Evolutionary conservation across 2,888 invertebrate species (phyloP).

Genomic region (Folsomia candida): DNA sequence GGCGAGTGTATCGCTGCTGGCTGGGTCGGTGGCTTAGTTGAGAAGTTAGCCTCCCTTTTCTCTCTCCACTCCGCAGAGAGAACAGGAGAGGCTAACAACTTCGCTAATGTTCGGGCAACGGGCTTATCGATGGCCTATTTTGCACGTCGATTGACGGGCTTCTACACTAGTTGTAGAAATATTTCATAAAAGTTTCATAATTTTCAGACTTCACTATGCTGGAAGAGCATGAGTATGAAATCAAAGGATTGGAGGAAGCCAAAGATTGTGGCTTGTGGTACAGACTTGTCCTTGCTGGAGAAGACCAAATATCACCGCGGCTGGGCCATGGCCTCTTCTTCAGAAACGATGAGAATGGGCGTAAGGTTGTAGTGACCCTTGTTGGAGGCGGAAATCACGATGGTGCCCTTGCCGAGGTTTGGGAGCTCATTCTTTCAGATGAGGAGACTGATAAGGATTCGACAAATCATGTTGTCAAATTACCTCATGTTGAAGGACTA

Average conservation of each 20-base stretch:
- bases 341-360: background rate
- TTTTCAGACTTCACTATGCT: background rate
- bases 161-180: too few species aligned
- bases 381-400: conserved; percentile 33
- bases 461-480: background rate
- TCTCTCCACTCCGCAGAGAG: too few species aligned
- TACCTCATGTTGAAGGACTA: conserved; percentile 21
- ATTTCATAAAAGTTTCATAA: too few species aligned
- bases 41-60: too few species aligned
- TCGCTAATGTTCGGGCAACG: too few species aligned
- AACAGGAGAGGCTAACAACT: too few species aligned
- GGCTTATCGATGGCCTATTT: too few species aligned
- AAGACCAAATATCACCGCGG: conserved; percentile 17
- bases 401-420: conserved; percentile 22
- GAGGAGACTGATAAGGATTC: background rate
- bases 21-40: too few species aligned
- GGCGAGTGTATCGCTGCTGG: too few species aligned
- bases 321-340: conserved; percentile 27
- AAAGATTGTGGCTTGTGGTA: conserved; percentile 18
- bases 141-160: too few species aligned
- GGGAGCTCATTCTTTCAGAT: conserved; percentile 13
- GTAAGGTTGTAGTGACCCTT: conserved; percentile 10
- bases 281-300: conserved; percentile 5
- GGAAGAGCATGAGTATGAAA: background rate
- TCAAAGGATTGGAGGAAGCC: background rate